These are phyloP conservation scores for Melanostigma gelatinosum DNA, from an alignment of 2,113 vertebrate species.

Conservation along the genomic window DNA sequence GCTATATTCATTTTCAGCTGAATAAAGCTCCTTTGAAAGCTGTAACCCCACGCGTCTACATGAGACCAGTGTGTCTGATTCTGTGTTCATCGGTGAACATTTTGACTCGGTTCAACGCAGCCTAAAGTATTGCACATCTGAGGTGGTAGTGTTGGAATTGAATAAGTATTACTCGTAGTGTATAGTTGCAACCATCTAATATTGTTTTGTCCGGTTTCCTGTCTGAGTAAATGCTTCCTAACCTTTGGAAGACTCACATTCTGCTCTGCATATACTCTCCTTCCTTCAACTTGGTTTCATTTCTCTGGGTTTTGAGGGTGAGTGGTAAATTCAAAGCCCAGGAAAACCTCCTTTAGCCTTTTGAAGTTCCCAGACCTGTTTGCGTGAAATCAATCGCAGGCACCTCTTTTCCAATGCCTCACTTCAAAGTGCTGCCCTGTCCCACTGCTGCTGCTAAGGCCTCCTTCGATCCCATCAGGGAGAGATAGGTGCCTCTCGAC, in stretches of 20 bases:
- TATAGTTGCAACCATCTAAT: background rate
- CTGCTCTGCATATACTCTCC: constrained; percentile 48
- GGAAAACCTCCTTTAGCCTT: constrained; percentile 73
- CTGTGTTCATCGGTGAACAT: background rate
- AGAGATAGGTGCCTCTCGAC: constrained; percentile 56
- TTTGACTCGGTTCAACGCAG: background rate
- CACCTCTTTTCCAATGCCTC: constrained; percentile 66
- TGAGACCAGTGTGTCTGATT: constrained; percentile 11
- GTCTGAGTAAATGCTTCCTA: constrained; percentile 14
- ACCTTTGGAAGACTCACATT: constrained; percentile 30
- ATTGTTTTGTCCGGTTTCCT: constrained; percentile 14
- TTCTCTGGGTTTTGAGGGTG: constrained; percentile 46
- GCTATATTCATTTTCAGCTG: no score
- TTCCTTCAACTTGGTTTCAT: constrained; percentile 66
- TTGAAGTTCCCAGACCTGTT: constrained; percentile 79
- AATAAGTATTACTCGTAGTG: background rate
- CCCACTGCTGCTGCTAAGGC: constrained; percentile 53
- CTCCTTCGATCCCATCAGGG: constrained; percentile 59
- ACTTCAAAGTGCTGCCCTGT: constrained; percentile 77
- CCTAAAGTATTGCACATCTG: background rate
- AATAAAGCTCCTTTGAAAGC: background rate
- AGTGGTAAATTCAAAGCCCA: constrained; percentile 72
- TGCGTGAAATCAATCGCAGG: constrained; percentile 77
- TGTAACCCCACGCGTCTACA: background rate
- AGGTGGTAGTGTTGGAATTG: background rate